Conservation (phyloP, 1,140 invertebrate genomes). For the Drosophila parabipectinata region DNA sequence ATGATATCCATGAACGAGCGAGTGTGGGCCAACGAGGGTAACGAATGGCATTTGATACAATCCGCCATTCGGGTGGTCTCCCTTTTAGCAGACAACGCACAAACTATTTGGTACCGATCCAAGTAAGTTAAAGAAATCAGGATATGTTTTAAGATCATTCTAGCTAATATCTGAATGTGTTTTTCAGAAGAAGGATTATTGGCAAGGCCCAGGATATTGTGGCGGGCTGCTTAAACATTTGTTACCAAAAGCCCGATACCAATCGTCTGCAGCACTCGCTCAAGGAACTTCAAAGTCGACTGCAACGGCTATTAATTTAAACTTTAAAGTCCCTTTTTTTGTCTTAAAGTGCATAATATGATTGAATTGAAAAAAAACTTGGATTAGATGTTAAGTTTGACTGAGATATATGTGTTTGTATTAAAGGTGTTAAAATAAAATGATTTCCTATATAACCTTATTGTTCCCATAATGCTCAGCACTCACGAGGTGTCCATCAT, state of each 20-base stretch:
- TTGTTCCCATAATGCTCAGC: neutral
- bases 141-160: neutral
- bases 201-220: constrained; percentile 88
- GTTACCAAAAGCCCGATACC: constrained; percentile 88
- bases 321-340: neutral
- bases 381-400: constrained; percentile 73
- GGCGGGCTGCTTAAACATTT: constrained; percentile 87
- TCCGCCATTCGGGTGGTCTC: constrained; percentile 88
- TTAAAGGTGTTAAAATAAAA: constrained; percentile 51
- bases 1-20: constrained; percentile 90
- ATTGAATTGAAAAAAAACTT: constrained; percentile 18
- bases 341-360: constrained; percentile 27
- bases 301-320: constrained; percentile 71
- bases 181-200: constrained; percentile 86
- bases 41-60: constrained; percentile 90
- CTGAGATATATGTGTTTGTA: constrained; percentile 75
- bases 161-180: constrained; percentile 19
- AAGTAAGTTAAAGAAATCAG: constrained; percentile 50
- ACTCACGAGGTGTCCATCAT: constrained; percentile 66
- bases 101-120: constrained; percentile 63
- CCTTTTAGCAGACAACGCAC: constrained; percentile 84
- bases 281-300: constrained; percentile 81
- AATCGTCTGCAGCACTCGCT: constrained; percentile 79
- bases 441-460: constrained; percentile 22
- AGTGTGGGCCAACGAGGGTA: constrained; percentile 90